Evolutionary conservation across 2,888 invertebrate species (phyloP).

Genomic region (Prenolepis imparis): DNA sequence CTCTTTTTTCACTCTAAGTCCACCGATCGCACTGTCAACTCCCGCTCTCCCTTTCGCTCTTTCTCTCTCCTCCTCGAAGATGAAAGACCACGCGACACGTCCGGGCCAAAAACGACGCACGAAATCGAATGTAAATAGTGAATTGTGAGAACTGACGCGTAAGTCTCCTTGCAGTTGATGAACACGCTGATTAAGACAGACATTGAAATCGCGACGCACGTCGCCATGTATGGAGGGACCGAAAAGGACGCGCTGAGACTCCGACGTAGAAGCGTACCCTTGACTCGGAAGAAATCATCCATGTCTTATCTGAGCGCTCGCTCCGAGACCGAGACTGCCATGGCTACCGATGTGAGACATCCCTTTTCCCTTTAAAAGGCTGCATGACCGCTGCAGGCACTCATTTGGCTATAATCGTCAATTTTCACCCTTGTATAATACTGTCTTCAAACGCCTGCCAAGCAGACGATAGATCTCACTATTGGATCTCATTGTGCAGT

Average conservation of each 20-base stretch:
- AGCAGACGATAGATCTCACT: slow-evolving; percentile 26
- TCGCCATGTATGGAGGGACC: slow-evolving; percentile 85
- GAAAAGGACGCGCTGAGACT: slow-evolving; percentile 84
- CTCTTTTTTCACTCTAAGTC: slow-evolving; percentile 32
- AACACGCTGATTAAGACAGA: slow-evolving; percentile 93
- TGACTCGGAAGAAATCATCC: slow-evolving; percentile 86
- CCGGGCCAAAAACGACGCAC: slow-evolving; percentile 45
- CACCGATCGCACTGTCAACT: slow-evolving; percentile 10
- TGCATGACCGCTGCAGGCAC: slow-evolving; percentile 76
- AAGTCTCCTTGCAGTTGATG: slow-evolving; percentile 89
- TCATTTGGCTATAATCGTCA: slow-evolving; percentile 53
- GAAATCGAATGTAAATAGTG: slow-evolving; percentile 9
- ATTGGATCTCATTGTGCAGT: neutral
- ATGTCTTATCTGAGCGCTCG: slow-evolving; percentile 85
- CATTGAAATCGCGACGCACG: slow-evolving; percentile 88
- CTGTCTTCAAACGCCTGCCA: slow-evolving; percentile 3
- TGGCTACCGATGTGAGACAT: slow-evolving; percentile 85
- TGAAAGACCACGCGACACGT: neutral
- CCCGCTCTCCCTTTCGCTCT: slow-evolving; percentile 29
- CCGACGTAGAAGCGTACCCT: slow-evolving; percentile 84
- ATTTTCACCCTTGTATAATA: slow-evolving; percentile 34
- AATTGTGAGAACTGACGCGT: slow-evolving; percentile 65
- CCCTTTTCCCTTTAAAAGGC: slow-evolving; percentile 73
- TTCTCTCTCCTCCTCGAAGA: slow-evolving; percentile 59
- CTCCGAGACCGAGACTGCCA: slow-evolving; percentile 84